A percentile compares a stretch with the other conserved stretches of the same genome.
Evolutionary conservation across 2,888 invertebrate genomes (phyloP).

Genomic region (Pyrochroa serraticornis): DNA sequence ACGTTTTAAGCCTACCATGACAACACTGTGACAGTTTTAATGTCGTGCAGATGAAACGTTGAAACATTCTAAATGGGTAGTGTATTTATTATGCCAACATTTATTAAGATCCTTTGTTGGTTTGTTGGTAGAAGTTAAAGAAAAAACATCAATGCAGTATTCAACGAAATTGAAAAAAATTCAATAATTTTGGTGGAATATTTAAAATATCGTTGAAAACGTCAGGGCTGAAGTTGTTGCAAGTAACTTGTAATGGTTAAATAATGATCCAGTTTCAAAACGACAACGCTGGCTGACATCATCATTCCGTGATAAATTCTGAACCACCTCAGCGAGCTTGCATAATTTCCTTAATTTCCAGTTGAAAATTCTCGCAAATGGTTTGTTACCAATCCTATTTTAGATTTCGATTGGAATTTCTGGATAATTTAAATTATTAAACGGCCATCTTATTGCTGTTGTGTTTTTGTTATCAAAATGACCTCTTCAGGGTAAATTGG

Average conservation of each 20-base stretch:
- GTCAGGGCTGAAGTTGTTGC: constrained; percentile 5
- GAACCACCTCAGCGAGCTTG: constrained; percentile 11
- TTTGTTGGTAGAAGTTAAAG: background rate
- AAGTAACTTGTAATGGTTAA: constrained; percentile 24
- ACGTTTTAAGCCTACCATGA: constrained; percentile 21
- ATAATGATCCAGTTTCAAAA: constrained; percentile 21
- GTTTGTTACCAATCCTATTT: background rate
- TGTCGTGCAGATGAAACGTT: constrained; percentile 26
- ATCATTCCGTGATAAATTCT: constrained; percentile 21
- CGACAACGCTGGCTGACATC: constrained; percentile 19
- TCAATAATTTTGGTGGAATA: too few species aligned
- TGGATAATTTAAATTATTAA: too few species aligned
- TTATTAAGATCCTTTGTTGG: constrained; percentile 19
- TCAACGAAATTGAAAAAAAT: background rate
- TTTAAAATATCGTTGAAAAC: constrained; percentile 1
- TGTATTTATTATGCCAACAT: constrained; percentile 18
- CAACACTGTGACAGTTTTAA: constrained; percentile 26
- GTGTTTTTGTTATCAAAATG: background rate
- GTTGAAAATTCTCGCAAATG: constrained; percentile 4
- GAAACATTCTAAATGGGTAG: constrained; percentile 23
- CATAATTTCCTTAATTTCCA: constrained; percentile 15
- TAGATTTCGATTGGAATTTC: background rate
- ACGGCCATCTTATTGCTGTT: background rate
- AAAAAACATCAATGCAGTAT: constrained; percentile 2
- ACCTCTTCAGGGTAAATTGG: background rate